Evolutionary conservation across 2,888 invertebrate genomes (phyloP), one percentile per base, ranked within the genome.

Genomic region (Lasioglossum leucozonium): DNA sequence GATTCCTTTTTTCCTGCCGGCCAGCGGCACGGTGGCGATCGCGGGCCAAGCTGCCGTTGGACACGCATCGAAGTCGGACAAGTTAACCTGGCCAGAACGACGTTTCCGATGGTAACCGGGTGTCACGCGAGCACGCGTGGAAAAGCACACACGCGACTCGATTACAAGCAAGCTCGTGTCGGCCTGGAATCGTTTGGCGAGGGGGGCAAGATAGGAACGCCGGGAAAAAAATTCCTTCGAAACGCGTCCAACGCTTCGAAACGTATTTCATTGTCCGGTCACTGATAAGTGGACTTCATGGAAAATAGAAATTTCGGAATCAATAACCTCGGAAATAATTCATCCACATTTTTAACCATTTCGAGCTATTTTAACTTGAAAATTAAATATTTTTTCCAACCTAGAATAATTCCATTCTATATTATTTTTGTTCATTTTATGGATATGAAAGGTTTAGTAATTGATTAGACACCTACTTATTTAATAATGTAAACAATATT

Each of bases 131-230:
- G 42, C 71, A 74, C 74, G 58, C 77, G 80, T 80, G 67, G 18
- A 77, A 74, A 85, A 74, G 37, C 58, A 42, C 84, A 74, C 84
- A 80, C 84, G 85, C 84, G 37, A 85, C 80, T 47, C 65, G 80
- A 74, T 80, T 85, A 85, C 74, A 55, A 4, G 62, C 4, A 81
- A 72, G 84, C 72, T 84, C 81, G 75, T 78, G 84, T 80, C 69
- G 62, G 37, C 40, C 11, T n/a, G 69, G 26, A 76, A n/a, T 73
- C 26, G 58, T 26, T 26, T 16, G 26, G 6, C 58, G 58, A 58
- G 58, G 58, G 30, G 30, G 13, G 26, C 26, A 26, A 26, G 58
- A n/a, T 26, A 26, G 58, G 58, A 58, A 30, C 26, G 58, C 26
- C 16, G 58, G 16, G 58, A 30, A 58, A 58, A n/a, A 58, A 58